Base-by-base conservation (phyloP, 2,113 vertebrate genomes). In the Pelecanus crispus region DNA sequence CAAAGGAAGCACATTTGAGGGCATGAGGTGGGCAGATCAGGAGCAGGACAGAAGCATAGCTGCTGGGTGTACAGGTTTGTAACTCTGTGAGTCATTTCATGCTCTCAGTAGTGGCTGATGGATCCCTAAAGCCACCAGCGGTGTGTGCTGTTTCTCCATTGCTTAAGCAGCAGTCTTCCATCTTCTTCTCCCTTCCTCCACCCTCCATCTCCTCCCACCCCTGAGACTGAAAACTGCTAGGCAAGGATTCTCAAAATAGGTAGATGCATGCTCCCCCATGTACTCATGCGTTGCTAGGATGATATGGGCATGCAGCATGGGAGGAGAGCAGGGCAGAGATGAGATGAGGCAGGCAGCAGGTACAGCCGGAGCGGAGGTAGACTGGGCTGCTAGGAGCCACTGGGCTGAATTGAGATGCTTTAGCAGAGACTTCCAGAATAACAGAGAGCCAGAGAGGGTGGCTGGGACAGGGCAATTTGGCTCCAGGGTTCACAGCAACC, bases 181-280 rank as follows among this genome's bases (percentile, higher is more conserved):
- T 49, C 59, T 73, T 38, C 38, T 68, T 55, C 75, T 79, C 42
- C 47, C 31, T 72, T 45, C 61, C 70, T 92, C 19, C 20, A 15
- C 26, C 22, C 31, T 81, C 29, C 17, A 22, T 34, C 20, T 88
- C 75, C 82, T 80, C 74, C 56, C 78, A 50, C 15, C 11, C 7
- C 20, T 11, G 40, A n/a, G 29, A 52, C 29, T 29, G 81, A 71
- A 53, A 71, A 36, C 19, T 2, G 0, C 45, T 68, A 32, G 79
- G 73, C 42, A 50, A 74, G 61, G 56, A 40, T 52, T 59, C 74
- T 85, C 70, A n/a, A 4, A 66, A 32, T 1, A 26, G 52, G 56
- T 49, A 25, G 80, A 49, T 28, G 47, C 32, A 20, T 0, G 3
- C 42, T 74, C n/a, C 36, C 31, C 38, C 0, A 0, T 6, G 53